phyloP scores from a whole-genome alignment of 2,113 vertebrate species.

The Paramormyrops kingsleyae region DNA sequence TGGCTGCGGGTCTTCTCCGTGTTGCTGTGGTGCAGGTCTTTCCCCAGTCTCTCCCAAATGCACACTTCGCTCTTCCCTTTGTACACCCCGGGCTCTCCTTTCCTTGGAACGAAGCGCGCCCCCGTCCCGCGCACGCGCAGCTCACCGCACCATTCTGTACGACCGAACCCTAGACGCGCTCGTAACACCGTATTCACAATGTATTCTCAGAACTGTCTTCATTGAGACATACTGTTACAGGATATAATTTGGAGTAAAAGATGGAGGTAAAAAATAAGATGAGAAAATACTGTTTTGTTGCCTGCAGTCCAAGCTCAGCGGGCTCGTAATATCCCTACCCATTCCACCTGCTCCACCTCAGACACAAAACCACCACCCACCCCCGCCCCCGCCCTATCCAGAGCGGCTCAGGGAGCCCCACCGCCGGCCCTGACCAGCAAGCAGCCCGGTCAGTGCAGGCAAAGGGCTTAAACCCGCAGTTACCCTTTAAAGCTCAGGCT shows the following conservation, averaged over 20 bases:
- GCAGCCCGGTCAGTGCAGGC: background rate
- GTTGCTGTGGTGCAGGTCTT: too few species aligned
- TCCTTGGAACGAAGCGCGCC: too few species aligned
- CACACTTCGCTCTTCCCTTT: background rate
- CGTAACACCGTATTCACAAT: background rate
- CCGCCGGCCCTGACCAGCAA: background rate
- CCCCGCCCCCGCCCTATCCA: background rate
- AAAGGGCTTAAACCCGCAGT: background rate
- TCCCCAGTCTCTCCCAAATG: background rate
- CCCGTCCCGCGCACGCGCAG: background rate
- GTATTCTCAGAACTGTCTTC: background rate
- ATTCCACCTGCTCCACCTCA: background rate
- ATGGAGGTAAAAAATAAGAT: background rate
- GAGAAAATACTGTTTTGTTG: background rate
- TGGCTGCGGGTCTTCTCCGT: background rate
- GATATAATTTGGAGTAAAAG: background rate
- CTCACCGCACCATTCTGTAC: background rate
- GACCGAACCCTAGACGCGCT: background rate
- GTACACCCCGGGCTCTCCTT: background rate
- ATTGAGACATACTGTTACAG: background rate
- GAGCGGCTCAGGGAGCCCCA: background rate
- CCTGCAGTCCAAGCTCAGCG: background rate
- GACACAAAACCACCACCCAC: background rate
- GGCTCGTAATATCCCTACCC: background rate
- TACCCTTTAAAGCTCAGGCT: background rate